Evolutionary conservation across 2,113 vertebrate genomes (phyloP).

Genomic region (Malurus elegans): DNA sequence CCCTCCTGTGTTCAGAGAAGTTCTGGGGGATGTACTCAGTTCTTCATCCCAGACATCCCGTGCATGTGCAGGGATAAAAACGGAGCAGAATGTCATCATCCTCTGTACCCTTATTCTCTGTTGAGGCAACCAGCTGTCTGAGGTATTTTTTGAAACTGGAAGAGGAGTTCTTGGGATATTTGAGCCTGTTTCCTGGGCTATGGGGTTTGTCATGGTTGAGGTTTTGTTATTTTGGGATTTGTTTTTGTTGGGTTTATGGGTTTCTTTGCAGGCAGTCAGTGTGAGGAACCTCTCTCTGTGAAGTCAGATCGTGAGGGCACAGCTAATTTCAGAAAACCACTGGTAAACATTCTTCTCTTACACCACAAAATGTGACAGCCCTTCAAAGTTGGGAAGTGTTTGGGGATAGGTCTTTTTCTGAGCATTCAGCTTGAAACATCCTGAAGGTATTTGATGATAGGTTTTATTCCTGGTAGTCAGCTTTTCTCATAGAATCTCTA

Average conservation of each 20-base stretch:
- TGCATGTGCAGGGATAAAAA: background rate
- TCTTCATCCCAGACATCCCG: background rate
- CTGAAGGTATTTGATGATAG: background rate
- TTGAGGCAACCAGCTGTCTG: background rate
- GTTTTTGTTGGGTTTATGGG: background rate
- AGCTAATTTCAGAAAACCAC: background rate
- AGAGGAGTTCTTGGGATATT: background rate
- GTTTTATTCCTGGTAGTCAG: background rate
- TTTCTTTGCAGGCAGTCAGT: background rate
- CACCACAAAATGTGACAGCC: background rate
- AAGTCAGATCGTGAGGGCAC: background rate
- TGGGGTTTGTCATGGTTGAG: rapidly evolving
- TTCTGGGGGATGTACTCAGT: background rate
- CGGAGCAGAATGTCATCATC: background rate
- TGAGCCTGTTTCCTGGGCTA: background rate
- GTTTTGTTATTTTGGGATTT: background rate
- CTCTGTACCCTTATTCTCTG: background rate
- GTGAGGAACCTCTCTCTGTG: background rate
- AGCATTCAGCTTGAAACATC: background rate
- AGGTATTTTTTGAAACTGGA: background rate
- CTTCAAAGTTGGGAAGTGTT: background rate
- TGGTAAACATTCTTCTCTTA: background rate
- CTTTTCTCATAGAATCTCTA: background rate
- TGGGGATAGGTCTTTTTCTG: background rate
- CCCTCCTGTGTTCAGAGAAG: background rate